Base-by-base conservation (phyloP, 1,140 invertebrate genomes). In the Sitodiplosis mosellana region DNA sequence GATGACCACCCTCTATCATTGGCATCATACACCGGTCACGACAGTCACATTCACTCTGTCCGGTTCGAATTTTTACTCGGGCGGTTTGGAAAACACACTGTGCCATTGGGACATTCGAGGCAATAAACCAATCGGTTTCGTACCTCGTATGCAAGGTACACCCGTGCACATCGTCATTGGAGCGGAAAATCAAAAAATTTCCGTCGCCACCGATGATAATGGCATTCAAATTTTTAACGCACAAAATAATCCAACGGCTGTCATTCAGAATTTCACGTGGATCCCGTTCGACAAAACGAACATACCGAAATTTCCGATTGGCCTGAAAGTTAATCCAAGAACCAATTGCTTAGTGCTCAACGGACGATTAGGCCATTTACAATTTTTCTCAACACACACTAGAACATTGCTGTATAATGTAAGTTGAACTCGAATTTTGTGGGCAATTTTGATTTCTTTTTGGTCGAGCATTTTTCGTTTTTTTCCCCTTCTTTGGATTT, bases 11-110 rank as follows among this genome's bases (percentile, higher is more conserved):
- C 63, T 75, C 17, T 77, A 76, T 55, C 85, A 89, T 59, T 90
- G 87, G 87, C 87, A 90, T 64, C 74, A 76, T 14, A 67, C 84
- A 48, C 72, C 80, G 48, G 78, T 88, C 1, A 68, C 70, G 38
- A 76, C 77, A 58, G 58, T 89, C 15, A 64, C 64, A 5, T 87
- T 87, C 57, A 78, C 81, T 34, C 59, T 66, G 48, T 73, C 75
- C 52, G 84, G 84, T 69, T 67, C 66, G 40, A 55, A 59, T 49
- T 64, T 91, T 57, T 81, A 79, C 51, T 85, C 81, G 56, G 84
- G 83, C 33, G 86, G 82, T 15, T 70, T 72, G 46, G 87, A 91
- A 63, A 74, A 75, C 59, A 81, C 84, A 0, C 58, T 91, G 44
- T 84, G 89, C 0, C 83, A 82, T 62, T 90, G 87, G 87, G 64